Conservation (phyloP, 2,888 invertebrate species). For the Schrankia costaestrigalis region DNA sequence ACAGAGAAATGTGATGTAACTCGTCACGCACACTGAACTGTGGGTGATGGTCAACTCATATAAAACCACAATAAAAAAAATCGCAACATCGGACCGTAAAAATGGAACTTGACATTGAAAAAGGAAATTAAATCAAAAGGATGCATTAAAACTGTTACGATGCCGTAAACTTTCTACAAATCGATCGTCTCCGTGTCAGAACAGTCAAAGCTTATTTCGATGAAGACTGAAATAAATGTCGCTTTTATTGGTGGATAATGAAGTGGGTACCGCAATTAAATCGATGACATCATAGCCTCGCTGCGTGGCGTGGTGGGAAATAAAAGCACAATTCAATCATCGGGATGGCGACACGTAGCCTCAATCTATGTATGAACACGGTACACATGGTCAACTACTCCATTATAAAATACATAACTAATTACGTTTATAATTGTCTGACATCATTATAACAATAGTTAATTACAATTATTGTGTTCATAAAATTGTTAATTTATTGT, state of each 20-base stretch:
- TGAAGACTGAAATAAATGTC: constrained; percentile 53
- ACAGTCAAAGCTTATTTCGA: constrained; percentile 40
- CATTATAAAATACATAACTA: constrained; percentile 1
- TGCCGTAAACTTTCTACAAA: constrained; percentile 51
- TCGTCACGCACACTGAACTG: constrained; percentile 51
- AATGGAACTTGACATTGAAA: constrained; percentile 55
- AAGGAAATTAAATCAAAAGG: constrained; percentile 42
- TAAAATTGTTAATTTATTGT: too few relatives aligned
- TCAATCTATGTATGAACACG: constrained; percentile 22
- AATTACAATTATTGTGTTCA: too few relatives aligned
- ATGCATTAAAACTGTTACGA: constrained; percentile 52
- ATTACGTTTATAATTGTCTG: background rate
- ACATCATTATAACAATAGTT: too few relatives aligned
- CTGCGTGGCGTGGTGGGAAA: constrained; percentile 60
- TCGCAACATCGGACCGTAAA: constrained; percentile 33
- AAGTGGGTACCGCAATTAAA: constrained; percentile 69
- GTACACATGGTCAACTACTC: constrained; percentile 17
- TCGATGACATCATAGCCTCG: constrained; percentile 70
- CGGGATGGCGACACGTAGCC: constrained; percentile 36
- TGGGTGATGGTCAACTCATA: constrained; percentile 28
- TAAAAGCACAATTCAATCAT: constrained; percentile 72
- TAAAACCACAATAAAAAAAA: constrained; percentile 38
- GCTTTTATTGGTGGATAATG: constrained; percentile 63
- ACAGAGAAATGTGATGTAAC: constrained; percentile 56
- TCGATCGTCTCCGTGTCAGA: constrained; percentile 44